Conservation (phyloP, 2,888 invertebrate species). For the Orchestes rusci region DNA sequence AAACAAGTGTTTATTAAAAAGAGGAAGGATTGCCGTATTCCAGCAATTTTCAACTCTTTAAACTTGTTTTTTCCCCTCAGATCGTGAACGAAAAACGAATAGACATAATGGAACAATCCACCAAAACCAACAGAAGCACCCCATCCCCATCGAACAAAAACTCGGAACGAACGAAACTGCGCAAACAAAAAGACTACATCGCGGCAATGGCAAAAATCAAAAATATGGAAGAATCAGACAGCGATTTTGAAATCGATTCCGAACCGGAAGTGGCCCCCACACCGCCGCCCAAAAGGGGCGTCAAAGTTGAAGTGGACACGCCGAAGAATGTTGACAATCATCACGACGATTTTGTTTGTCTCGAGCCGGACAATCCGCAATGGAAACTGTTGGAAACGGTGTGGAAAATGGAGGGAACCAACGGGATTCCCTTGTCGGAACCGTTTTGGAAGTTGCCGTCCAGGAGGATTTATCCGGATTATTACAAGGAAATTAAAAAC, state of each 20-base stretch:
- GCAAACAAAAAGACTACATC: conserved; percentile 12
- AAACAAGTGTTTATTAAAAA: too few species aligned
- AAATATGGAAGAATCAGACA: conserved; percentile 10
- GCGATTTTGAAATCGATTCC: conserved; percentile 8
- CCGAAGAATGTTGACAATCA: conserved; percentile 10
- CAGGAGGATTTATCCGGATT: conserved; percentile 88
- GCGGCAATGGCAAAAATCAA: conserved; percentile 17
- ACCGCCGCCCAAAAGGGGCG: background rate
- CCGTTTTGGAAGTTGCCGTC: conserved; percentile 92
- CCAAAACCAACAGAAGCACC: conserved; percentile 14
- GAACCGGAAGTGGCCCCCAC: conserved; percentile 3
- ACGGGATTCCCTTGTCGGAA: conserved; percentile 79
- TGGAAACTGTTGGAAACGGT: conserved; percentile 89
- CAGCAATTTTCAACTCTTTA: too few species aligned
- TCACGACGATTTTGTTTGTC: conserved; percentile 40
- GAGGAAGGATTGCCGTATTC: too few species aligned
- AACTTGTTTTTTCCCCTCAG: too few species aligned
- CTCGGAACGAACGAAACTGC: conserved; percentile 4
- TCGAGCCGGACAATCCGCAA: conserved; percentile 63
- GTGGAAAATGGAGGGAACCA: conserved; percentile 53
- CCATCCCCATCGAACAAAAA: conserved; percentile 8
- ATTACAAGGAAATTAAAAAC: conserved; percentile 93
- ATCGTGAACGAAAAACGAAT: conserved; percentile 20
- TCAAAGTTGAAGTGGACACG: background rate
- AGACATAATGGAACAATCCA: conserved; percentile 20